Conservation (phyloP, 2,797 vertebrate genomes). For the Siniperca obscura region DNA sequence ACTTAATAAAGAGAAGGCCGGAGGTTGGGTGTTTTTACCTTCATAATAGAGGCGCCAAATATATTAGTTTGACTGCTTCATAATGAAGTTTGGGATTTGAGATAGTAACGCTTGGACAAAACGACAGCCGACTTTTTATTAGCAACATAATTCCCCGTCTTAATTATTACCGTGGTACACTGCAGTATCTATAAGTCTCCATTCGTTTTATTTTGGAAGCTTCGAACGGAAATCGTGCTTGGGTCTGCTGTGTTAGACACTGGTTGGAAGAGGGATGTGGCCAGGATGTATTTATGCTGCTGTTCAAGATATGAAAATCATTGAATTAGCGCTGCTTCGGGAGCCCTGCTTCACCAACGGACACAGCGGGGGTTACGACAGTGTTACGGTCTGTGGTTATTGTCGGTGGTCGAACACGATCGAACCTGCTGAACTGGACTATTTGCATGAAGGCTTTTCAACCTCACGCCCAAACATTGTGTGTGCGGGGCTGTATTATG, state of each 20-base stretch:
- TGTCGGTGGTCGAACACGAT: constrained; percentile 12
- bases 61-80: not conserved
- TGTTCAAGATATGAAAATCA: constrained; percentile 77
- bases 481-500: constrained; percentile 42
- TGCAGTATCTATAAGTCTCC: rapidly evolving
- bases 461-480: constrained; percentile 52
- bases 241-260: not conserved
- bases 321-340: constrained; percentile 58
- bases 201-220: constrained; percentile 57
- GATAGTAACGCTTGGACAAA: not conserved
- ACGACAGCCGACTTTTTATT: rapidly evolving
- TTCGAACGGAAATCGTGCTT: constrained; percentile 31
- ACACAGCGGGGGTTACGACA: constrained; percentile 34
- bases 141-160: rapidly evolving
- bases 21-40: not conserved
- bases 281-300: constrained; percentile 79
- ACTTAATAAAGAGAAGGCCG: not conserved
- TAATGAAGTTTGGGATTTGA: rapidly evolving
- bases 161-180: rapidly evolving
- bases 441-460: constrained; percentile 56
- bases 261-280: constrained; percentile 85
- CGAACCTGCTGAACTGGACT: constrained; percentile 42
- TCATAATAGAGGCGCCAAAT: constrained; percentile 15
- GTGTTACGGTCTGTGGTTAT: not conserved
- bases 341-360: constrained; percentile 48